Evolutionary conservation across 1,140 invertebrate species (phyloP).

Genomic region (Aphelenchoides fujianensis): DNA sequence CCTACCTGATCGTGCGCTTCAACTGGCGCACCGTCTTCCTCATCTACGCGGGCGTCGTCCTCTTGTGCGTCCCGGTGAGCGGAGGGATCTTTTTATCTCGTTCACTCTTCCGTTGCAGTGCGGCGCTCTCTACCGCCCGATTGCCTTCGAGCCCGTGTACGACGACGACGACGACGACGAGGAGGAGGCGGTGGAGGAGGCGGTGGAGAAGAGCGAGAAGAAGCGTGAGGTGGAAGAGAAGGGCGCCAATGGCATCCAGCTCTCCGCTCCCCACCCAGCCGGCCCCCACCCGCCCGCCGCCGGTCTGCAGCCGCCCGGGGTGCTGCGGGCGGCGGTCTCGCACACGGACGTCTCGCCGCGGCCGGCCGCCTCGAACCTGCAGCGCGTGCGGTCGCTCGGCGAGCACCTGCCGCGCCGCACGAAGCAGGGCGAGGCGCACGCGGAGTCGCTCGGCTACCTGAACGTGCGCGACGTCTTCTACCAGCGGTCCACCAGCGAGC

Average conservation of each 20-base stretch:
- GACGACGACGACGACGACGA: slow-evolving; percentile 58
- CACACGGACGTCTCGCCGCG: slow-evolving; percentile 20
- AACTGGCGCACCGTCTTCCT: slow-evolving; percentile 70
- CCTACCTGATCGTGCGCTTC: slow-evolving; percentile 64
- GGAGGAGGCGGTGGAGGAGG: too few relatives aligned
- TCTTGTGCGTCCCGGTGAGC: slow-evolving; percentile 72
- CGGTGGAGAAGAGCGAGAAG: too few relatives aligned
- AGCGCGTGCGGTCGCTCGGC: slow-evolving; percentile 51
- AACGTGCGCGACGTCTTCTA: slow-evolving; percentile 81
- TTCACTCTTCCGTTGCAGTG: too few relatives aligned
- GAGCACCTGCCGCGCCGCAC: slow-evolving; percentile 47
- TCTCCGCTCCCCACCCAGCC: too few relatives aligned
- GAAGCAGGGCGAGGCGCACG: too few relatives aligned
- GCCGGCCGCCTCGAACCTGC: slow-evolving; percentile 37
- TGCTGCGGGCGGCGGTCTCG: slow-evolving; percentile 40
- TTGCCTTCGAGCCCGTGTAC: slow-evolving; percentile 68
- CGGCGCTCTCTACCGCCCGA: slow-evolving; percentile 75
- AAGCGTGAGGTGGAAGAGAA: slow-evolving; percentile 14
- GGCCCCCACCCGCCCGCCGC: neutral
- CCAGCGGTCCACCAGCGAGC: slow-evolving; percentile 74
- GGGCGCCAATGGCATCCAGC: slow-evolving; percentile 18
- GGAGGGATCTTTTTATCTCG: too few relatives aligned
- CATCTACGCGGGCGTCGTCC: slow-evolving; percentile 72
- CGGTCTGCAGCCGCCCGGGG: slow-evolving; percentile 20
- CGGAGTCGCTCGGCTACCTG: slow-evolving; percentile 72